Base-by-base conservation (phyloP, 2,888 invertebrate genomes). In the Cerastoderma edule region DNA sequence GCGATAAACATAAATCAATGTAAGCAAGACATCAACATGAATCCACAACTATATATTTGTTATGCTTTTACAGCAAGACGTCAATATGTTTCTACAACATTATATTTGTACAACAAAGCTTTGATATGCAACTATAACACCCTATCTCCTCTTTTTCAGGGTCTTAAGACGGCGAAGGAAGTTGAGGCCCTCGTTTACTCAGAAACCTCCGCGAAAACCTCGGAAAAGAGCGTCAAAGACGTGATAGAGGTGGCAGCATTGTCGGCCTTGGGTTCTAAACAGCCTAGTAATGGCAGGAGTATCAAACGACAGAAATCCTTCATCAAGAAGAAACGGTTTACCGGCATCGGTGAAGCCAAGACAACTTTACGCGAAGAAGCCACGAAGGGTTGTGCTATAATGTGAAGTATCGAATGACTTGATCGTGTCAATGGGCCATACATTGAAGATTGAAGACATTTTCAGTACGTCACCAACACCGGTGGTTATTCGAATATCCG, bases 221-320 rank as follows among this genome's bases (percentile, higher is more conserved):
- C 95, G 8, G 93, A 93, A 69, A 94, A 95, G 86, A 95, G 95
- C 1, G 95, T 95, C 35, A 94, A 94, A 79, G 95, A 95, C 86
- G 95, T 95, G 35, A 95, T 95, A 88, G 95, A 95, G 91, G 95
- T 95, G 2, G 95, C 95, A 0, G 95, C 95, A 0, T 89, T 95
- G 33, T 90, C 90, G 16, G 89, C 90, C 33, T 88, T 89, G 22
- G 90, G 90, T 27, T 76, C 78, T 2, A 75, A 78, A 70, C 60
- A 60, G 30, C 60, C 66, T 28, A 50, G 65, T 22, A 71, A 33
- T 27, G 71, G 80, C 57, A 67, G 81, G 28, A 75, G 75, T 30
- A 81, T 85, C 33, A 82, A 85, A 68, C 79, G 87, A 39, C 87
- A 87, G 57, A 74, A 84, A 73, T 88, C 88, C 5, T 83, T 86